Evolutionary conservation across 2,888 invertebrate genomes (phyloP).

Genomic region (Venustoraphidia nigricollis): DNA sequence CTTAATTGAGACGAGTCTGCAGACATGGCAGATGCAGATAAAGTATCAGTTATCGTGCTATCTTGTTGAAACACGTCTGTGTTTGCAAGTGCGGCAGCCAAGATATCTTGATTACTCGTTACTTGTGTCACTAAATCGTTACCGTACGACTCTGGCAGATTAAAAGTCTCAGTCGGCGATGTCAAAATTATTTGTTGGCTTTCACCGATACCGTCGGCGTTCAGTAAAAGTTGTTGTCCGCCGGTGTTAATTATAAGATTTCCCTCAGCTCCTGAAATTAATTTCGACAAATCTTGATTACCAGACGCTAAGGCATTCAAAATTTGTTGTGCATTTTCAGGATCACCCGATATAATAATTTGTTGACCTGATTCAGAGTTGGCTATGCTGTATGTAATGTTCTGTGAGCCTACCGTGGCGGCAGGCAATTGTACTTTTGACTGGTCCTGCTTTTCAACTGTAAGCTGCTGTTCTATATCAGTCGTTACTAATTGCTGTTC

Average conservation of each 20-base stretch:
- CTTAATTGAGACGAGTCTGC: slow-evolving; percentile 33
- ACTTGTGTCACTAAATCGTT: slow-evolving; percentile 11
- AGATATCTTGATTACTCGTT: slow-evolving; percentile 45
- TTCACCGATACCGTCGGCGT: slow-evolving; percentile 17
- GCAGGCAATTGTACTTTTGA: slow-evolving; percentile 7
- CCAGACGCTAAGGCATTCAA: slow-evolving; percentile 27
- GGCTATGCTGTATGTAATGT: slow-evolving; percentile 17
- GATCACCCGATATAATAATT: slow-evolving; percentile 27
- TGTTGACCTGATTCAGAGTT: slow-evolving; percentile 22
- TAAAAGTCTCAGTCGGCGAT: not conserved
- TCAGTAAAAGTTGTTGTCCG: slow-evolving; percentile 30
- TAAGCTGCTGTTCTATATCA: slow-evolving; percentile 7
- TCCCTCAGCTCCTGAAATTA: slow-evolving; percentile 25
- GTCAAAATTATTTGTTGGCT: slow-evolving; percentile 2
- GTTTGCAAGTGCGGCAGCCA: slow-evolving; percentile 60
- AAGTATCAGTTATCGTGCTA: slow-evolving; percentile 20
- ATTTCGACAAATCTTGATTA: slow-evolving; percentile 25
- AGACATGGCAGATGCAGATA: slow-evolving; percentile 28
- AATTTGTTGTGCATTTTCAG: slow-evolving; percentile 26
- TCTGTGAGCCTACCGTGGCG: slow-evolving; percentile 11
- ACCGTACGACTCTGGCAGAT: not conserved
- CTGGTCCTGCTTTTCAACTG: slow-evolving; percentile 4
- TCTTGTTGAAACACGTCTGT: slow-evolving; percentile 54
- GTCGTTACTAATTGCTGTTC: slow-evolving; percentile 6
- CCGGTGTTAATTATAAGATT: slow-evolving; percentile 28